phyloP scores from a whole-genome alignment of 2,113 vertebrate species.

The Ancistrus triradiatus region DNA sequence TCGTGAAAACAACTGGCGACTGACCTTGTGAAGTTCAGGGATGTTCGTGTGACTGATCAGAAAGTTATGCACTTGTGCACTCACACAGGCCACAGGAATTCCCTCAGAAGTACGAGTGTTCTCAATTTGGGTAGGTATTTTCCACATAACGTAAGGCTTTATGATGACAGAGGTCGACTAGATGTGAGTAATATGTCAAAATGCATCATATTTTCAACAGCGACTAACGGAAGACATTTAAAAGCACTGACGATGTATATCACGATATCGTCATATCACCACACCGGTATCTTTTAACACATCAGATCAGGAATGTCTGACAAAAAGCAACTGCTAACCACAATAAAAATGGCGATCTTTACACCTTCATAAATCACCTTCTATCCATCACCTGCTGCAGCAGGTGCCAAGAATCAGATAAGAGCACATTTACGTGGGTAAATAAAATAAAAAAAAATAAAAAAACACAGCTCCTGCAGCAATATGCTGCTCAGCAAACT shows the following conservation, averaged over 20 bases:
- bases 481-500: neutral
- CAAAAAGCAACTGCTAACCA: too few species aligned
- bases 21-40: neutral
- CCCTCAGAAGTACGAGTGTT: neutral
- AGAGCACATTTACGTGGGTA: neutral
- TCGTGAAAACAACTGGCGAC: conserved; percentile 24
- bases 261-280: too few species aligned
- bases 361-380: too few species aligned
- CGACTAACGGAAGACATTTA: too few species aligned
- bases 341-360: too few species aligned
- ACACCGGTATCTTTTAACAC: too few species aligned
- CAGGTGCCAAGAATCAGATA: too few species aligned
- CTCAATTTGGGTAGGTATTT: neutral
- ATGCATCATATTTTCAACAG: too few species aligned
- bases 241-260: too few species aligned
- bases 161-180: neutral
- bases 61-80: conserved; percentile 1
- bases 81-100: neutral
- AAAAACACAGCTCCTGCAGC: neutral
- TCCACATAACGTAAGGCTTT: neutral
- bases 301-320: too few species aligned
- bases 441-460: neutral
- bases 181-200: too few species aligned
- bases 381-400: too few species aligned
- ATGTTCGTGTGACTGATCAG: conserved; percentile 1